Evolutionary conservation across 2,888 invertebrate species (phyloP).

Genomic region (Drosophila monieri): DNA sequence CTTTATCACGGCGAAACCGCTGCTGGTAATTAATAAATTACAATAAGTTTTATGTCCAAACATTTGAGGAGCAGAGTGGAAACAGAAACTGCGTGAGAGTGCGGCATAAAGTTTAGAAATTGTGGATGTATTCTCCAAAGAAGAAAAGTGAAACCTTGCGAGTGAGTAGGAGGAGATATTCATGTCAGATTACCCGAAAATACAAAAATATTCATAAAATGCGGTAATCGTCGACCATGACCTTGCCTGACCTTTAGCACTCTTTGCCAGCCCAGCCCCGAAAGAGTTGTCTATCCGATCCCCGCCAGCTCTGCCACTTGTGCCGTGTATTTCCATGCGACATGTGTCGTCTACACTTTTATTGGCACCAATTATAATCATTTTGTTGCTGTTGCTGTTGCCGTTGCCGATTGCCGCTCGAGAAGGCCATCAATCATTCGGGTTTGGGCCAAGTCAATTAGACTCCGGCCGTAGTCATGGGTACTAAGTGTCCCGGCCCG

Average conservation of each 20-base stretch:
- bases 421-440: constrained; percentile 63
- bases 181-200: background rate
- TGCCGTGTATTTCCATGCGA: constrained; percentile 51
- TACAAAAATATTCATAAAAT: constrained; percentile 10
- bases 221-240: constrained; percentile 52
- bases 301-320: background rate
- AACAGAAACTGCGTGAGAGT: constrained; percentile 31
- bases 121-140: constrained; percentile 13
- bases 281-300: constrained; percentile 16
- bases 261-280: constrained; percentile 17
- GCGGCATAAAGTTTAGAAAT: constrained; percentile 42
- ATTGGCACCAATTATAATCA: constrained; percentile 68
- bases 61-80: constrained; percentile 16
- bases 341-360: constrained; percentile 63
- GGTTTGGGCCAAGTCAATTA: constrained; percentile 53
- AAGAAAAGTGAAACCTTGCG: no score
- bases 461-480: constrained; percentile 52
- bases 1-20: constrained; percentile 50
- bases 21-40: constrained; percentile 64
- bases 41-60: constrained; percentile 60
- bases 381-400: constrained; percentile 24
- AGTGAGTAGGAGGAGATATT: constrained; percentile 1
- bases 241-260: constrained; percentile 65
- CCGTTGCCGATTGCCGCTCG: constrained; percentile 5
- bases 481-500: constrained; percentile 38